Percentiles rank a stretch among this genome's conserved stretches.
Conservation (phyloP, 1,140 invertebrate genomes). For the Hyles euphorbiae region DNA sequence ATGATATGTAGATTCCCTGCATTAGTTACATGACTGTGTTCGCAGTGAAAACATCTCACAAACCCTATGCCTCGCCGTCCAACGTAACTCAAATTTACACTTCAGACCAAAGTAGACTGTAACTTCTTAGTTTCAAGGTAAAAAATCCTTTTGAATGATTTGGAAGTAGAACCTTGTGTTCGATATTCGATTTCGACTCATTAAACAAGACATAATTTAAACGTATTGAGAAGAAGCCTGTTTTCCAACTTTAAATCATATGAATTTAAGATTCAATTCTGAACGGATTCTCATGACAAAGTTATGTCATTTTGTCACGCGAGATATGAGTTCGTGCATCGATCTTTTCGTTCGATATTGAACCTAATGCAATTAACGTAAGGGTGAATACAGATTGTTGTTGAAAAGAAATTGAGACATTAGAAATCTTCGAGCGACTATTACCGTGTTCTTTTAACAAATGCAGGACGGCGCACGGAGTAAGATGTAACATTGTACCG, state of each 20-base stretch:
- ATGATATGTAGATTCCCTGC: conserved; percentile 74
- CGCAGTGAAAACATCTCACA: conserved; percentile 69
- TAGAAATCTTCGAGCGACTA: conserved; percentile 69
- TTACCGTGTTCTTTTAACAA: conserved; percentile 74
- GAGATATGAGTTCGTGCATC: conserved; percentile 39
- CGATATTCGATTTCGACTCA: conserved; percentile 52
- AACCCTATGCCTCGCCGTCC: conserved; percentile 28
- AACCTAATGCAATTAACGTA: conserved; percentile 19
- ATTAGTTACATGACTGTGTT: conserved; percentile 75
- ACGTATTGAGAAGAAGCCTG: conserved; percentile 26
- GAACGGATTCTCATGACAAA: conserved; percentile 11
- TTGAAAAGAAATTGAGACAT: conserved; percentile 65
- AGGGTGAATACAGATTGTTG: conserved; percentile 32
- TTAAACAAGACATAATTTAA: conserved; percentile 75
- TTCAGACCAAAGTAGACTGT: conserved; percentile 25
- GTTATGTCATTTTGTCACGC: conserved; percentile 38
- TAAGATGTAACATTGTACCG: conserved; percentile 68
- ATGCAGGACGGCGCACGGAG: conserved; percentile 58
- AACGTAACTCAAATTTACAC: conserved; percentile 16
- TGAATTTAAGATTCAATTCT: conserved; percentile 1
- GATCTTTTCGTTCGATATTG: conserved; percentile 23
- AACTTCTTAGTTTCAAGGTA: conserved; percentile 15
- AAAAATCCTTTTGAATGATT: neutral
- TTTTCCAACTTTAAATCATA: conserved; percentile 32
- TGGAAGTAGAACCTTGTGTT: conserved; percentile 27